Conservation (phyloP, 2,888 invertebrate species). For the Ectropis crepuscularia region DNA sequence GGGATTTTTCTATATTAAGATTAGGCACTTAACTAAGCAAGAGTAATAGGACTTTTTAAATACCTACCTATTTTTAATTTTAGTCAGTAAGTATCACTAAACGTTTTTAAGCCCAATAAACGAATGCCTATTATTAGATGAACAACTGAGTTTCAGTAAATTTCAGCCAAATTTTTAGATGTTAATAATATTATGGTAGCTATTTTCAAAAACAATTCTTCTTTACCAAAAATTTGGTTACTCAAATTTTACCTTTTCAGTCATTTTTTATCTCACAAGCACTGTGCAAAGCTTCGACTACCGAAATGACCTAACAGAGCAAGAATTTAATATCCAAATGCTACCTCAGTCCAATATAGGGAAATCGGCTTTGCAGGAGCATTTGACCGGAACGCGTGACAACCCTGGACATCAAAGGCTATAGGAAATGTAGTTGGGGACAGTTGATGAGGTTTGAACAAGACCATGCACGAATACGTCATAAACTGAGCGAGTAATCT, state of each 20-base stretch:
- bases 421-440: conserved; percentile 11
- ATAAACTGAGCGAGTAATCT: not conserved
- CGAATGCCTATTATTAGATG: too few relatives aligned
- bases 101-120: too few relatives aligned
- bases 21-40: too few relatives aligned
- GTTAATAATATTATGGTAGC: too few relatives aligned
- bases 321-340: conserved; percentile 37
- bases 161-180: too few relatives aligned
- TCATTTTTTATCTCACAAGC: not conserved
- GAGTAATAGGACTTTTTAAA: too few relatives aligned
- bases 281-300: conserved; percentile 18
- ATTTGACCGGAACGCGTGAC: conserved; percentile 41
- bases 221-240: not conserved
- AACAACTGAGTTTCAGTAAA: too few relatives aligned
- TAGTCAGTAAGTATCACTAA: too few relatives aligned
- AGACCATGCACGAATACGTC: not conserved
- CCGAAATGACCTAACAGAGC: conserved; percentile 33
- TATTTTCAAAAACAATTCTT: too few relatives aligned
- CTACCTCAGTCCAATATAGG: conserved; percentile 36
- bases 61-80: too few relatives aligned
- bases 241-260: conserved; percentile 1
- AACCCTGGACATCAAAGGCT: conserved; percentile 41
- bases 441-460: conserved; percentile 23
- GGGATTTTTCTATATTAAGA: too few relatives aligned
- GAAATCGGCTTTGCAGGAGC: conserved; percentile 40